Evolutionary conservation across 2,113 vertebrate genomes (phyloP).

Genomic region (Amphiprion ocellaris): DNA sequence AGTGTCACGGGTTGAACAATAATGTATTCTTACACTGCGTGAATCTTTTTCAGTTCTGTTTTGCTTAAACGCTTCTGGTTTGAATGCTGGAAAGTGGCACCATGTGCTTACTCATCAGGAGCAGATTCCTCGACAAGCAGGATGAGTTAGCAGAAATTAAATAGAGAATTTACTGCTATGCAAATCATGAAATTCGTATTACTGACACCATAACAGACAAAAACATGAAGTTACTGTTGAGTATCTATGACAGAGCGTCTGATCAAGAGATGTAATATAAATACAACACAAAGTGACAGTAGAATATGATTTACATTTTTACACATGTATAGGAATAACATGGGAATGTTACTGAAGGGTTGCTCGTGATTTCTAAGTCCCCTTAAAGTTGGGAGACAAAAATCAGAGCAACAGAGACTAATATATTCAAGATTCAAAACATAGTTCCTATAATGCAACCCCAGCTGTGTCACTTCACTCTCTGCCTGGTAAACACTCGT

Average conservation of each 20-base stretch:
- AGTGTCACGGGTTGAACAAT: conserved; percentile 17
- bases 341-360: too few relatives aligned
- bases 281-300: too few relatives aligned
- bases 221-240: neutral
- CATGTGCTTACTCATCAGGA: neutral
- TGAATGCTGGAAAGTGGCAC: conserved; percentile 8
- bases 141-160: neutral
- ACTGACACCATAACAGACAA: neutral
- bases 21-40: conserved; percentile 9
- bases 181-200: neutral
- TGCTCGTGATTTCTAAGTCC: too few relatives aligned
- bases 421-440: too few relatives aligned
- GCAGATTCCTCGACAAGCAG: neutral
- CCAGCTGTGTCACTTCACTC: too few relatives aligned
- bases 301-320: neutral
- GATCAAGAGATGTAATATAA: too few relatives aligned
- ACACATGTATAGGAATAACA: too few relatives aligned
- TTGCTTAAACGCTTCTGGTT: conserved; percentile 1
- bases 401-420: too few relatives aligned
- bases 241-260: neutral
- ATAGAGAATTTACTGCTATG: neutral
- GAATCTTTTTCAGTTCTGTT: conserved; percentile 13
- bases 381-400: too few relatives aligned
- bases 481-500: too few relatives aligned
- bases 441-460: too few relatives aligned